These are phyloP conservation scores for Sturmia bella DNA, from an alignment of 2,888 invertebrate genomes.

Conservation along the genomic window DNA sequence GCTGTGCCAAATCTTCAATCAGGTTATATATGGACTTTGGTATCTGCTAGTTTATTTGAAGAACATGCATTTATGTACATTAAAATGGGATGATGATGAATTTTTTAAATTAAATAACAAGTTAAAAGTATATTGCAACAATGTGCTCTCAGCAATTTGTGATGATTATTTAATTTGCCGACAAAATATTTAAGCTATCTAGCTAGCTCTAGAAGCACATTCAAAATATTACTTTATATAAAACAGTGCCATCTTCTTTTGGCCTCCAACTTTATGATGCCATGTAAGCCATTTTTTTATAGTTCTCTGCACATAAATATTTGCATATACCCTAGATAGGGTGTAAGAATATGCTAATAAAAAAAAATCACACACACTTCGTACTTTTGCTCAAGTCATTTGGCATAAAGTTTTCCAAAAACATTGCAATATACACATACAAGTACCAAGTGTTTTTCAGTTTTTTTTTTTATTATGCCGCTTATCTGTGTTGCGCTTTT, in stretches of 20 bases:
- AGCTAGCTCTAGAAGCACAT: too few species aligned
- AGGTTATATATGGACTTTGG: too few species aligned
- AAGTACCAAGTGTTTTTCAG: constrained; percentile 32
- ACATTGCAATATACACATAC: constrained; percentile 61
- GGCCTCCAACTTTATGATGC: not conserved
- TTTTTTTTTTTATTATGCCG: constrained; percentile 55
- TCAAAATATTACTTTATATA: too few species aligned
- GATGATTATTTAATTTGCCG: not conserved
- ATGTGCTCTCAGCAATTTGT: too few species aligned
- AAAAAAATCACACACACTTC: not conserved
- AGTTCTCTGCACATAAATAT: not conserved
- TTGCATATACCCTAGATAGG: too few species aligned
- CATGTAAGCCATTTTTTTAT: not conserved
- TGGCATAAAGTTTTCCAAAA: constrained; percentile 48
- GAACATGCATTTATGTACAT: too few species aligned
- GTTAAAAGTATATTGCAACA: too few species aligned
- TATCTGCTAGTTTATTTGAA: too few species aligned
- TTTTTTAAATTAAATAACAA: too few species aligned
- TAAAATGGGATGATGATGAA: too few species aligned
- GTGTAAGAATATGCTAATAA: not conserved
- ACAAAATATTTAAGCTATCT: too few species aligned
- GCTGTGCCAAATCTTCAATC: too few species aligned
- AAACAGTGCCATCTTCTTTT: constrained; percentile 1
- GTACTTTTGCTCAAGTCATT: constrained; percentile 54
- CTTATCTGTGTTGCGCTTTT: constrained; percentile 6